These are phyloP conservation scores for Sminthurinus aureus DNA, from an alignment of 2,888 invertebrate genomes.

Conservation along the genomic window DNA sequence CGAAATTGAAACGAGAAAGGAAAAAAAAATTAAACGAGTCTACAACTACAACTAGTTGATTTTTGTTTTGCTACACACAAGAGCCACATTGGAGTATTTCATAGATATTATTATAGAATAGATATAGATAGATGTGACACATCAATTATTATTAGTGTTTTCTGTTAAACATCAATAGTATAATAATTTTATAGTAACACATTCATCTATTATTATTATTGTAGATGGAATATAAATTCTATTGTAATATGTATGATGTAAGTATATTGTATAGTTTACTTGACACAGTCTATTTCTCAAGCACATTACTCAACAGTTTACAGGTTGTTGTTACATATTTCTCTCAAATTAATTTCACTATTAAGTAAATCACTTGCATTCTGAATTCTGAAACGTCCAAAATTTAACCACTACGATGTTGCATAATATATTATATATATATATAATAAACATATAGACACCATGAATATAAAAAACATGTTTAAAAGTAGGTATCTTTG, in stretches of 20 bases:
- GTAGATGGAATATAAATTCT: neutral
- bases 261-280: neutral
- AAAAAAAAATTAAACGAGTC: neutral
- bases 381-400: too few relatives aligned
- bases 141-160: neutral
- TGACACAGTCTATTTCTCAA: constrained; percentile 1
- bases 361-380: too few relatives aligned
- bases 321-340: too few relatives aligned
- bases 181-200: too few relatives aligned
- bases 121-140: neutral
- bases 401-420: too few relatives aligned
- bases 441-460: too few relatives aligned
- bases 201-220: too few relatives aligned
- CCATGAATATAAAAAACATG: too few relatives aligned
- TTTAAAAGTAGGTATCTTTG: too few relatives aligned
- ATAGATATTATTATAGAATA: neutral
- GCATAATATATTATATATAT: too few relatives aligned
- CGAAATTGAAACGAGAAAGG: neutral
- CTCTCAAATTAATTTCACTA: too few relatives aligned
- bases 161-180: too few relatives aligned
- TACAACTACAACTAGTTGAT: neutral
- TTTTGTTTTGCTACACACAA: neutral
- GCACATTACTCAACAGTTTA: neutral
- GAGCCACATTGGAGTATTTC: neutral
- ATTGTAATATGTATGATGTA: neutral